Evolutionary conservation across 2,797 vertebrate species (phyloP), one percentile per base, ranked within the genome.

Genomic region (Chrosomus eos): DNA sequence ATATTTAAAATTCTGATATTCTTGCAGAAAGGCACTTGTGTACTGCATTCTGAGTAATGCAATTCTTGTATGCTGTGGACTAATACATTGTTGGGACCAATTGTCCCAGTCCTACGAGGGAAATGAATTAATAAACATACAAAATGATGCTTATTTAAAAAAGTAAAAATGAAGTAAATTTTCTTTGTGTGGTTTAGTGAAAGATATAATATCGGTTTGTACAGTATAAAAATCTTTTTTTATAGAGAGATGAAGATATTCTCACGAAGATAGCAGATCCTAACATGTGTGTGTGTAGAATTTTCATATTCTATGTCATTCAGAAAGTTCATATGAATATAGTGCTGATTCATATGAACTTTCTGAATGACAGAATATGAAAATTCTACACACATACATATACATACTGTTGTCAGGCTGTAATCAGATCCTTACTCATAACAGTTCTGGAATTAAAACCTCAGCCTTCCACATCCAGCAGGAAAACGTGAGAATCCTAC

Each of bases 371-470:
- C n/a, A n/a, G n/a, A n/a, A n/a, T n/a, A n/a, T n/a, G n/a, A n/a
- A n/a, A n/a, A n/a, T n/a, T n/a, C n/a, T n/a, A n/a, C n/a, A n/a
- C n/a, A n/a, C n/a, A n/a, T n/a, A n/a, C n/a, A n/a, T n/a, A n/a
- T n/a, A n/a, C n/a, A n/a, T 91, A 78, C 71, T 86, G 87, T 91
- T 91, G 90, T 89, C 84, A 86, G 87, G 83, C 84, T 91, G 93
- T 94, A 94, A 94, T 90, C 88, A 87, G 92, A 94, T 90, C 86
- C 85, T 14, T 45, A 73, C 88, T 91, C 89, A 90, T 89, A 88
- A 88, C 85, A 53, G 23, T 60, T 62, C 26, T 85, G 60, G 21
- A 89, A 90, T 88, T 90, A 89, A 86, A 91, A 66, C 19, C 70
- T 80, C 70, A 36, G 11, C 33, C 91, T 91, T 83, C 83, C 85